phyloP scores from a whole-genome alignment of 2,797 vertebrate genomes.

The Mormyrus hasselquistii region DNA sequence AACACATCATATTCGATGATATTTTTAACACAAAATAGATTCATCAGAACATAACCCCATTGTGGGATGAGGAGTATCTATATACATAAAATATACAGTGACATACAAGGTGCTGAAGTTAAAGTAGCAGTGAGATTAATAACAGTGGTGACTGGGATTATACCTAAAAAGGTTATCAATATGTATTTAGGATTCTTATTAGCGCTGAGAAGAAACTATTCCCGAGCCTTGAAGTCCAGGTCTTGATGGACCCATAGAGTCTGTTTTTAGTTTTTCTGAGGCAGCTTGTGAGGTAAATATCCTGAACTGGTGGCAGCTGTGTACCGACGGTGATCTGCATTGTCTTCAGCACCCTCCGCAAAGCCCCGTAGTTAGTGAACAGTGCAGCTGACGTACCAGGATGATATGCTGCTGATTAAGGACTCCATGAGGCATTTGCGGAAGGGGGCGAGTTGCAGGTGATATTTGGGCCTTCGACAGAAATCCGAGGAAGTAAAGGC shows the following conservation, averaged over 20 bases:
- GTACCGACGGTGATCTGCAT: background rate
- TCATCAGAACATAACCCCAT: background rate
- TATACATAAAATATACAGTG: background rate
- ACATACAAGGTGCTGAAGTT: background rate
- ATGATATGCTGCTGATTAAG: background rate
- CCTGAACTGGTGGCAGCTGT: background rate
- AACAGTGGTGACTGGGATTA: background rate
- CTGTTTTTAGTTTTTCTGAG: too few relatives aligned
- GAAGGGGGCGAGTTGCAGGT: too few relatives aligned
- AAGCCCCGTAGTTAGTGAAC: background rate
- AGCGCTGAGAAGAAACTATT: too few relatives aligned
- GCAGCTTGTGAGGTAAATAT: too few relatives aligned
- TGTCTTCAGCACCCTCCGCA: background rate
- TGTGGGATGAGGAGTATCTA: background rate
- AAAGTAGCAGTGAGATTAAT: background rate
- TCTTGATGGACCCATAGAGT: too few relatives aligned
- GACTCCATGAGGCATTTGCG: background rate
- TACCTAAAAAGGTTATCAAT: background rate
- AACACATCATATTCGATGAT: background rate
- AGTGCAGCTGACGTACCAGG: background rate
- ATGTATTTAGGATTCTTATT: background rate
- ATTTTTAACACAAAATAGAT: background rate
- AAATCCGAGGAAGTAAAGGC: too few relatives aligned
- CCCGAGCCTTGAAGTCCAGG: too few relatives aligned
- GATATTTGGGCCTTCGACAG: too few relatives aligned